Conservation (phyloP, 2,113 vertebrate genomes). For the Cyrtonyx montezumae region DNA sequence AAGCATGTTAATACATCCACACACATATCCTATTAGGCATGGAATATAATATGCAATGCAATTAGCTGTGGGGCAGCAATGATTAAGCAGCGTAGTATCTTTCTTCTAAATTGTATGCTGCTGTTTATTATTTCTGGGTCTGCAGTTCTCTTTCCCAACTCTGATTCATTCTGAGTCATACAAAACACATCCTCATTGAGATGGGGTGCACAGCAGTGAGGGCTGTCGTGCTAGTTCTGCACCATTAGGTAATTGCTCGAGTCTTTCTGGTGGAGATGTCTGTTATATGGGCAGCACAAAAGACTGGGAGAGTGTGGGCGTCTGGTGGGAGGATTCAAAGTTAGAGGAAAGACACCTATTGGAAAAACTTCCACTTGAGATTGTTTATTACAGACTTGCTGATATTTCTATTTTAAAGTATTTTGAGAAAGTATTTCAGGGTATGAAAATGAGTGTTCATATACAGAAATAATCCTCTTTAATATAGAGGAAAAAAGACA, state of each 20-base stretch:
- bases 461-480: not conserved
- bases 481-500: not conserved
- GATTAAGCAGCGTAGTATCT: conserved; percentile 20
- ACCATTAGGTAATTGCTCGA: conserved; percentile 78
- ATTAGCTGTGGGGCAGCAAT: not conserved
- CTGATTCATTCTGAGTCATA: conserved; percentile 82
- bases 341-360: conserved; percentile 40
- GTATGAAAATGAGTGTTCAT: not conserved
- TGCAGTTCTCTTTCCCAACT: conserved; percentile 52
- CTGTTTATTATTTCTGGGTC: conserved; percentile 67
- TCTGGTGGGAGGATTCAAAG: conserved; percentile 57
- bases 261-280: conserved; percentile 72
- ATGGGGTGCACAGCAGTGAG: conserved; percentile 62
- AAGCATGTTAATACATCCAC: not conserved
- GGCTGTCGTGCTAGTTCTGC: conserved; percentile 73
- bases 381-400: conserved; percentile 16
- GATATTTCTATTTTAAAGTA: conserved; percentile 37
- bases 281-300: conserved; percentile 62
- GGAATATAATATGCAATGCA: not conserved
- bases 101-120: conserved; percentile 10
- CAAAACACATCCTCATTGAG: conserved; percentile 61
- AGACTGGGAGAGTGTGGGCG: conserved; percentile 41
- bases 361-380: not conserved
- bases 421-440: conserved; percentile 7
- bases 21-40: not conserved